Percentiles rank a stretch among this genome's conserved stretches.
These are phyloP conservation scores for Drosophila paucipuncta DNA, from an alignment of 2,888 invertebrate species.

Conservation along the genomic window DNA sequence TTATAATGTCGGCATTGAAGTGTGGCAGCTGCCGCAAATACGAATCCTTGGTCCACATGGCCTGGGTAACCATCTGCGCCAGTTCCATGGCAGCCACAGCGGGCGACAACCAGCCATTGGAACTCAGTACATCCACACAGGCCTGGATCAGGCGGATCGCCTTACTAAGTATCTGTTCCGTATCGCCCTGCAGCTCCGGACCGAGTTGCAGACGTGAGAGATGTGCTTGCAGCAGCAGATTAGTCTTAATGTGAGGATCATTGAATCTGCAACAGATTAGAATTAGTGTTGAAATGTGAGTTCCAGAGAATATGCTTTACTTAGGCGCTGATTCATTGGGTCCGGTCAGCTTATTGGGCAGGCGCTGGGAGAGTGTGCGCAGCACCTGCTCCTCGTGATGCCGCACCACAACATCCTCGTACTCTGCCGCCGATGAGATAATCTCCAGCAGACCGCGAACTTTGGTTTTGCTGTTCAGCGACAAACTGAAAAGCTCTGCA, in stretches of 20 bases:
- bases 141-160: conserved; percentile 95
- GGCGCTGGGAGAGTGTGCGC: conserved; percentile 86
- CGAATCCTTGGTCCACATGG: conserved; percentile 99
- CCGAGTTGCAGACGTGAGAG: conserved; percentile 96
- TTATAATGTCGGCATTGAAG: conserved; percentile 94
- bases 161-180: conserved; percentile 93
- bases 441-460: conserved; percentile 98
- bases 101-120: conserved; percentile 99
- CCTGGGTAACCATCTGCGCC: conserved; percentile 99
- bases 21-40: conserved; percentile 98
- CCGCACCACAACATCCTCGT: conserved; percentile 96
- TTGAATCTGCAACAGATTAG: conserved; percentile 89
- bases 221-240: conserved; percentile 97
- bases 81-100: conserved; percentile 99
- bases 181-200: conserved; percentile 98
- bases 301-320: conserved; percentile 85
- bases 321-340: conserved; percentile 89
- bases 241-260: conserved; percentile 98
- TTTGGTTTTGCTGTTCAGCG: conserved; percentile 98
- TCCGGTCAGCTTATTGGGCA: conserved; percentile 88
- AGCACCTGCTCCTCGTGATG: conserved; percentile 97
- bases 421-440: conserved; percentile 98
- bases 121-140: conserved; percentile 97
- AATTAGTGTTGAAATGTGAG: background rate
- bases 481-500: conserved; percentile 98